phyloP scores from a whole-genome alignment of 2,113 vertebrate genomes.

The Pluvianellus socialis region DNA sequence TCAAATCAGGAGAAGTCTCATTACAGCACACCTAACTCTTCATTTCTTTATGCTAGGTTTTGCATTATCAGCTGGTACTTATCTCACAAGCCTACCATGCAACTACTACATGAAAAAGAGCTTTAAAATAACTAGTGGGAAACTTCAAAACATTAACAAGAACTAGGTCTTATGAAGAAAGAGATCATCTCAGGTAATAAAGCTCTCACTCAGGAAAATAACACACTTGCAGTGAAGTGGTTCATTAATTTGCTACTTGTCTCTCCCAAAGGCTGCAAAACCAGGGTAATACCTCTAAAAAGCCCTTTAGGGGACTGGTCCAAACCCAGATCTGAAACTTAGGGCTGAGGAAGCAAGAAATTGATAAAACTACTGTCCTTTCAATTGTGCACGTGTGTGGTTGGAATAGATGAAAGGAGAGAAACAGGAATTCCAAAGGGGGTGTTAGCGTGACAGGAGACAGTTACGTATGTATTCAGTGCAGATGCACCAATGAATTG shows the following conservation, averaged over 20 bases:
- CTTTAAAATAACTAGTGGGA: constrained; percentile 65
- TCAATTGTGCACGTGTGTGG: not conserved
- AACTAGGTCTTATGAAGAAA: constrained; percentile 54
- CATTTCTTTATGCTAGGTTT: constrained; percentile 18
- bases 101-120: constrained; percentile 48
- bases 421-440: not conserved
- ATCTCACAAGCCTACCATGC: constrained; percentile 49
- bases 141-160: constrained; percentile 62
- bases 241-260: not conserved
- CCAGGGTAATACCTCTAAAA: not conserved
- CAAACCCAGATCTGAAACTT: not conserved
- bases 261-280: not conserved
- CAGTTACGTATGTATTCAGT: not conserved
- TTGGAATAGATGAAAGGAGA: constrained; percentile 6
- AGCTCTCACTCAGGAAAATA: constrained; percentile 50
- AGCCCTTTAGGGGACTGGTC: not conserved
- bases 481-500: not conserved
- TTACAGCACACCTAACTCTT: constrained; percentile 14
- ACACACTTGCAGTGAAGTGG: constrained; percentile 12
- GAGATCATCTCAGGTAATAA: constrained; percentile 63
- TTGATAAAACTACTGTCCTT: not conserved
- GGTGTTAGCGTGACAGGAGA: not conserved
- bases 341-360: constrained; percentile 17
- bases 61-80: constrained; percentile 11
- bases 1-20: constrained; percentile 21